Conservation (phyloP, 1,140 invertebrate genomes). For the Stratiolaelaps scimitus region DNA sequence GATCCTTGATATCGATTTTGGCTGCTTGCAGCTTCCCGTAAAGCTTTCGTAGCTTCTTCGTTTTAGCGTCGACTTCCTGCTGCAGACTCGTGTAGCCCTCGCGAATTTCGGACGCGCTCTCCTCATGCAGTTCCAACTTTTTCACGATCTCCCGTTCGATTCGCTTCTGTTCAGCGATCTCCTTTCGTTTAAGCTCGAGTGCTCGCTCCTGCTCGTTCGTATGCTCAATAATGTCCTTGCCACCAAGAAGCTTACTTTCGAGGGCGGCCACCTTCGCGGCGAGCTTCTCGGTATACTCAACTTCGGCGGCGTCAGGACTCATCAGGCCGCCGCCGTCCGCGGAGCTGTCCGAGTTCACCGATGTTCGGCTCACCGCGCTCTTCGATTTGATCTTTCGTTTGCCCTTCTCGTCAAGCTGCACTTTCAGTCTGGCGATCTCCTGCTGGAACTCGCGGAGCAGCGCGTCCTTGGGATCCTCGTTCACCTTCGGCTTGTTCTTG, state of each 20-base stretch:
- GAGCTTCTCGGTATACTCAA: slow-evolving; percentile 30
- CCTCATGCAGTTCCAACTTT: slow-evolving; percentile 70
- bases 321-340: slow-evolving; percentile 5
- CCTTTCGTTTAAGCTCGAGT: slow-evolving; percentile 59
- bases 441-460: slow-evolving; percentile 72
- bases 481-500: slow-evolving; percentile 86
- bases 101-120: slow-evolving; percentile 66
- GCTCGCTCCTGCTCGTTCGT: slow-evolving; percentile 74
- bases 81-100: slow-evolving; percentile 72
- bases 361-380: not conserved
- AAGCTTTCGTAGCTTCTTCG: slow-evolving; percentile 65
- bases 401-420: slow-evolving; percentile 40
- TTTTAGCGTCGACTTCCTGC: slow-evolving; percentile 81
- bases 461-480: slow-evolving; percentile 88
- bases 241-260: slow-evolving; percentile 74
- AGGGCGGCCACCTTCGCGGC: slow-evolving; percentile 45
- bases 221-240: slow-evolving; percentile 74
- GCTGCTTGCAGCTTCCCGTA: slow-evolving; percentile 51
- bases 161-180: slow-evolving; percentile 65
- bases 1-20: slow-evolving; percentile 59
- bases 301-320: slow-evolving; percentile 30
- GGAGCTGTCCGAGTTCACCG: slow-evolving; percentile 2
- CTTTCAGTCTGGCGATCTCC: slow-evolving; percentile 55
- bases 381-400: slow-evolving; percentile 29
- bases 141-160: slow-evolving; percentile 70